These are phyloP conservation scores for Globodera rostochiensis DNA, from an alignment of 1,140 invertebrate species.

Conservation along the genomic window DNA sequence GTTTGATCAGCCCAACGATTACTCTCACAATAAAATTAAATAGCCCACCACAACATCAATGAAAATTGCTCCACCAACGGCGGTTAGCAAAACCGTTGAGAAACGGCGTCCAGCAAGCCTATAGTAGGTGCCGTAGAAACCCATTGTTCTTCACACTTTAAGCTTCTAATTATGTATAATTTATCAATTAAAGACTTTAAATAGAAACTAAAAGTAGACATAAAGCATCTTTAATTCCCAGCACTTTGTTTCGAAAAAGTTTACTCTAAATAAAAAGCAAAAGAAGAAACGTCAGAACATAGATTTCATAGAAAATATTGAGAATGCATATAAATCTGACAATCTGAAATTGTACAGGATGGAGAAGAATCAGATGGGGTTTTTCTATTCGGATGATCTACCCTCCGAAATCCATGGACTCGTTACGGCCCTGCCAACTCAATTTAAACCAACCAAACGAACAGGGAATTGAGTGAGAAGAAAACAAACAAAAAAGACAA, in stretches of 20 bases:
- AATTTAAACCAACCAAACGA: slow-evolving; percentile 13
- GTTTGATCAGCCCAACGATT: background rate
- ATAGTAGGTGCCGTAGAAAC: background rate
- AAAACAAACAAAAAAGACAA: background rate
- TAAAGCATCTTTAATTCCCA: background rate
- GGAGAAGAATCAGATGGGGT: background rate
- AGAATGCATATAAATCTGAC: too few species aligned
- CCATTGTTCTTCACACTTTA: background rate
- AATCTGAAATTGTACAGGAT: background rate
- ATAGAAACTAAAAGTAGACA: background rate
- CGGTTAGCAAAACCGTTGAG: slow-evolving; percentile 9
- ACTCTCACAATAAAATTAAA: background rate
- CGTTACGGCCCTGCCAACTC: background rate
- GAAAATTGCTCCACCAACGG: slow-evolving; percentile 13
- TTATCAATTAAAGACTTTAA: too few species aligned
- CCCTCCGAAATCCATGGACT: background rate
- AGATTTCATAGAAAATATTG: too few species aligned
- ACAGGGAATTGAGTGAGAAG: too few species aligned
- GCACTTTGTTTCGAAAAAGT: too few species aligned
- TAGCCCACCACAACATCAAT: slow-evolving; percentile 23
- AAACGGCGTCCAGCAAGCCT: slow-evolving; percentile 19
- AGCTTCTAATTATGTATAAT: too few species aligned
- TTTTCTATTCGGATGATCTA: background rate
- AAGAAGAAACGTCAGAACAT: too few species aligned
- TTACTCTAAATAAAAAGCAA: too few species aligned